phyloP scores from a whole-genome alignment of 2,888 invertebrate species.

The Xylota segnis region DNA sequence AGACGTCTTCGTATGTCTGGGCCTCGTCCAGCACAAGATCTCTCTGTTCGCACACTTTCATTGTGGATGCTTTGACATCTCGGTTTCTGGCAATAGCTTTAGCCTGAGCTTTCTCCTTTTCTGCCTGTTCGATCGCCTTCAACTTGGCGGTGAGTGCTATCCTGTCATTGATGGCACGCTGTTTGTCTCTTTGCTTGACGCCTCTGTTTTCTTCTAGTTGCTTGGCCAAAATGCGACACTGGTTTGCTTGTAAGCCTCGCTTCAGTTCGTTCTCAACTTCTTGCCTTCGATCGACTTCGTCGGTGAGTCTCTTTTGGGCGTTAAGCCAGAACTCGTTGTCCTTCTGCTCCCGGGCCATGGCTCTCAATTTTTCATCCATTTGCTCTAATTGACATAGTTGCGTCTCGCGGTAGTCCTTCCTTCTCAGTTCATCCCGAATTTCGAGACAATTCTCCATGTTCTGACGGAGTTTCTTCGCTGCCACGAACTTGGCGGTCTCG shows the following conservation, averaged over 20 bases:
- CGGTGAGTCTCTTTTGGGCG: constrained; percentile 78
- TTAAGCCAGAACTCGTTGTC: constrained; percentile 79
- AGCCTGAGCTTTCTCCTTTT: constrained; percentile 78
- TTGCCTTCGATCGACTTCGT: constrained; percentile 77
- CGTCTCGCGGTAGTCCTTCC: constrained; percentile 79
- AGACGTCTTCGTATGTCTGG: constrained; percentile 78
- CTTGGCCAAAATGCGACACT: constrained; percentile 74
- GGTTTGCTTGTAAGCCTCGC: constrained; percentile 76
- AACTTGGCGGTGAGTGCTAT: constrained; percentile 37
- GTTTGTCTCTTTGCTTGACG: constrained; percentile 62
- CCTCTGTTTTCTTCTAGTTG: constrained; percentile 78
- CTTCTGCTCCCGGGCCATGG: constrained; percentile 78
- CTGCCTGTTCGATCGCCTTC: constrained; percentile 77
- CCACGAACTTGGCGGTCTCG: constrained; percentile 79
- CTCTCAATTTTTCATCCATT: constrained; percentile 80
- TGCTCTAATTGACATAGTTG: constrained; percentile 81
- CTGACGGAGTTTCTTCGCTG: constrained; percentile 80
- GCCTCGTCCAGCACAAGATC: constrained; percentile 78
- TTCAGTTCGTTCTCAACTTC: constrained; percentile 78
- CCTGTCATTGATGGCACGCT: background rate
- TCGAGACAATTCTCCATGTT: constrained; percentile 82
- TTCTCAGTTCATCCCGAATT: constrained; percentile 81
- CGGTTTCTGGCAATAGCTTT: constrained; percentile 76
- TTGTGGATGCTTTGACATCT: constrained; percentile 23
- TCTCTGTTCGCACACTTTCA: constrained; percentile 77